Base-by-base conservation (phyloP, 2,888 invertebrate genomes). In the Pyralis farinalis region DNA sequence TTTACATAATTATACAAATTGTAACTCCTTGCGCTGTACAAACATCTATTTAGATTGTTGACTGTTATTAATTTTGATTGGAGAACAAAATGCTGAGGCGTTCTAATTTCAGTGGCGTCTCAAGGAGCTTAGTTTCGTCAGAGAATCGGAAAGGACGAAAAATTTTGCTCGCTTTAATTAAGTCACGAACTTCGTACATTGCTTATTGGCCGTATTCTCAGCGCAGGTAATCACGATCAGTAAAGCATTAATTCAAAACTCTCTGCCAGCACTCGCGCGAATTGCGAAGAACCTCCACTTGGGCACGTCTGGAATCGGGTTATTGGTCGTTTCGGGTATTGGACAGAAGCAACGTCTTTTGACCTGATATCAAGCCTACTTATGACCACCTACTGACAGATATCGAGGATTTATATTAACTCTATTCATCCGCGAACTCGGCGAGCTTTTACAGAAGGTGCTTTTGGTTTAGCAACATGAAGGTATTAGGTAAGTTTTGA, bases 241-340 rank as follows among this genome's bases (percentile, higher is more conserved):
- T 61, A 65, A 67, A 55, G 69, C 74, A 79, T 79, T 77, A 72
- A 77, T 75, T 78, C 78, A 78, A 74, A 78, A 76, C 69, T 75
- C 67, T 54, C 64, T 66, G 16, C 22, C 34, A 22, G 38, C 41
- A 41, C 40, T 32, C 40, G 34, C 22, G 25, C 42, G 22, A 12
- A 20, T 12, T 34, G 7, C n/a, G 20, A 6, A 20, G 1, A 4
- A 34, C n/a, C 12, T 12, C 34, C 40, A 39, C 39, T 39, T 27
- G 11, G 33, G 39, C 39, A 39, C 39, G 39, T 33, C 10, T 16
- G 6, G 16, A 16, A 25, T 11, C 3, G 32, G 32, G 25, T 38
- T 27, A 22, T 25, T 25, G 7, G 8, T 4, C 25, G 25, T 25
- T 25, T 25, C n/a, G 25, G 25, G 8, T 25, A 7, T 25, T 25